phyloP scores from a whole-genome alignment of 2,888 invertebrate genomes.

The Leptopilina drosophilae region DNA sequence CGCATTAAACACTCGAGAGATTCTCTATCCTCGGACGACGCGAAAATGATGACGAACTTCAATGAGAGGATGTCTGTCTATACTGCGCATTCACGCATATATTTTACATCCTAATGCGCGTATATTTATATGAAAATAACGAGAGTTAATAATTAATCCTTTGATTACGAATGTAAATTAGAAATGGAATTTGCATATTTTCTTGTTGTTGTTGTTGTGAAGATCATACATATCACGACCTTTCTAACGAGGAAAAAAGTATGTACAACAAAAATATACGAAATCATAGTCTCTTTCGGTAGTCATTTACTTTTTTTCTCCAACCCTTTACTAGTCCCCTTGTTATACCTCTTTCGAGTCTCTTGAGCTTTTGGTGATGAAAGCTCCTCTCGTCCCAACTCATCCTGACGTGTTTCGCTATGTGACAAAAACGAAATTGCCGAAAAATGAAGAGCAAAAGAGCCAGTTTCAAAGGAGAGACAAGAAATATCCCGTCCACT shows the following conservation, averaged over 20 bases:
- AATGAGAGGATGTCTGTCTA: neutral
- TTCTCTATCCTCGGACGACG: slow-evolving; percentile 52
- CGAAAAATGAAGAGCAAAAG: slow-evolving; percentile 35
- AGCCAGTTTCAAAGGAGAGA: slow-evolving; percentile 27
- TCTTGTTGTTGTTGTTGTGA: neutral
- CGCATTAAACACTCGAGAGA: slow-evolving; percentile 73
- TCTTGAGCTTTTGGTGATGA: slow-evolving; percentile 48
- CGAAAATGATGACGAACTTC: slow-evolving; percentile 46
- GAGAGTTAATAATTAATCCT: neutral
- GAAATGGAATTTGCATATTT: slow-evolving; percentile 1
- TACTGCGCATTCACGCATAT: neutral
- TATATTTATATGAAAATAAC: neutral
- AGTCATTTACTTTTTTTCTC: slow-evolving; percentile 35
- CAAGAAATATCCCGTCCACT: slow-evolving; percentile 16
- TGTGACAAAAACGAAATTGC: slow-evolving; percentile 36
- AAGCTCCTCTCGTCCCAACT: slow-evolving; percentile 46
- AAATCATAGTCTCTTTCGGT: slow-evolving; percentile 48
- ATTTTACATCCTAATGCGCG: neutral
- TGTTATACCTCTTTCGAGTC: slow-evolving; percentile 21
- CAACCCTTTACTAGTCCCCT: slow-evolving; percentile 6
- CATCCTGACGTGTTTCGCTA: slow-evolving; percentile 44
- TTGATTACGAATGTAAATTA: slow-evolving; percentile 12
- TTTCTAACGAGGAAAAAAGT: slow-evolving; percentile 48
- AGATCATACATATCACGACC: neutral
- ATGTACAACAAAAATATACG: slow-evolving; percentile 54